Conservation (phyloP, 2,797 vertebrate species). For the Cossypha dichroa region DNA sequence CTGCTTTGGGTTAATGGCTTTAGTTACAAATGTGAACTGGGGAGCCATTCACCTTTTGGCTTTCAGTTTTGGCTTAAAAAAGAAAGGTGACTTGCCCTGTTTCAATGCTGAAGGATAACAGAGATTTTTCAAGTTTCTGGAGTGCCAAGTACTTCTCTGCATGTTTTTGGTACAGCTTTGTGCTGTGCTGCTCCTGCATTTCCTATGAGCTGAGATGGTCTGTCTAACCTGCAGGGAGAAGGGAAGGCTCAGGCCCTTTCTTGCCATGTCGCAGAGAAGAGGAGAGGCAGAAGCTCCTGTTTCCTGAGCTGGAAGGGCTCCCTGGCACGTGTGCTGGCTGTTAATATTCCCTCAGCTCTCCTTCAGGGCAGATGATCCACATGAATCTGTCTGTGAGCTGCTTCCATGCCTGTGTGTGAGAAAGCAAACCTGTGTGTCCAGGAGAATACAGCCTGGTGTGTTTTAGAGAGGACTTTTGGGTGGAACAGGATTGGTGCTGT, state of each 20-base stretch:
- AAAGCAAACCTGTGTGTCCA: neutral
- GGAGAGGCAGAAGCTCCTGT: neutral
- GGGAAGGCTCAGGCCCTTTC: neutral
- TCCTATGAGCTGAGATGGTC: neutral
- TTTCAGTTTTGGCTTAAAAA: neutral
- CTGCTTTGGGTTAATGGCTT: neutral
- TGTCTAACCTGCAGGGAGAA: neutral
- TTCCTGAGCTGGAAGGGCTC: slow-evolving; percentile 9
- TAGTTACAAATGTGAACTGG: neutral
- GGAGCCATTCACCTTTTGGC: neutral
- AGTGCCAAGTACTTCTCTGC: neutral
- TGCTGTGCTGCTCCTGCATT: neutral
- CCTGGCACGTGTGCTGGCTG: neutral
- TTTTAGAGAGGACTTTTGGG: neutral
- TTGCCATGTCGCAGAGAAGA: neutral
- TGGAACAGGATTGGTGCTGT: neutral
- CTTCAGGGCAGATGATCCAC: neutral
- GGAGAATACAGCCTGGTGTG: neutral
- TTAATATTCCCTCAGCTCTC: neutral
- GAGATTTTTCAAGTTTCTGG: neutral
- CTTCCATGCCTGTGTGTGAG: neutral
- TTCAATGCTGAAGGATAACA: neutral
- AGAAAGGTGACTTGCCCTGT: neutral
- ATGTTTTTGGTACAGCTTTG: neutral
- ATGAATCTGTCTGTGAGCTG: neutral